A percentile compares a stretch with the other conserved stretches of the same genome.
Conservation (phyloP, 2,797 vertebrate genomes). For the Xiphophorus birchmanni region DNA sequence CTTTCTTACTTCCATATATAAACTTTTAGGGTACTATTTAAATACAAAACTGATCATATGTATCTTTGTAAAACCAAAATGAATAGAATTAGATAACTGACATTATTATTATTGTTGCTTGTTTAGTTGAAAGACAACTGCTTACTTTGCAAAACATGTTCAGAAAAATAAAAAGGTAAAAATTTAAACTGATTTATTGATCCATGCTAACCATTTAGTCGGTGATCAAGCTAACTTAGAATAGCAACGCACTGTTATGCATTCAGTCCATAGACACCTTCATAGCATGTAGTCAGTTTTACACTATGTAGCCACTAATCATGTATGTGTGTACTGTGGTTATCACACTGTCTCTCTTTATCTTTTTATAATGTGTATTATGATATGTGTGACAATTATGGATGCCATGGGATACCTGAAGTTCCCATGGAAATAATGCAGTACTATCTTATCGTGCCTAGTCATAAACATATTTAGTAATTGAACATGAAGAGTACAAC, state of each 20-base stretch:
- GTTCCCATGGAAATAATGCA: background rate
- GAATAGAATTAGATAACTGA: background rate
- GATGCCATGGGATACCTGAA: background rate
- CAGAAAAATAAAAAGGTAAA: background rate
- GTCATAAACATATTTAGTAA: background rate
- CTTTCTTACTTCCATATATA: background rate
- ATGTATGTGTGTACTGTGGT: too few species aligned
- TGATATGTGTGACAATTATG: background rate
- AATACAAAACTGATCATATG: background rate
- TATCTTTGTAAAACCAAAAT: too few species aligned
- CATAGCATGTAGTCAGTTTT: too few species aligned
- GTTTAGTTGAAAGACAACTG: background rate
- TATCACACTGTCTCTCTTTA: too few species aligned
- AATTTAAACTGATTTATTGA: background rate
- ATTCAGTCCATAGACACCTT: background rate
- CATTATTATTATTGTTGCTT: background rate
- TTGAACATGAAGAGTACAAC: background rate
- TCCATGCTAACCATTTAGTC: background rate
- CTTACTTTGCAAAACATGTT: background rate
- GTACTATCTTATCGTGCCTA: background rate
- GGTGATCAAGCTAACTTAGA: background rate
- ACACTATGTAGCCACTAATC: too few species aligned
- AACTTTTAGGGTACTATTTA: background rate
- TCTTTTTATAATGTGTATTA: background rate
- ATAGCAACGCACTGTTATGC: background rate